Evolutionary conservation across 2,888 invertebrate genomes (phyloP), one percentile per base, ranked within the genome.

Genomic region (Hypselothyrea guttata): DNA sequence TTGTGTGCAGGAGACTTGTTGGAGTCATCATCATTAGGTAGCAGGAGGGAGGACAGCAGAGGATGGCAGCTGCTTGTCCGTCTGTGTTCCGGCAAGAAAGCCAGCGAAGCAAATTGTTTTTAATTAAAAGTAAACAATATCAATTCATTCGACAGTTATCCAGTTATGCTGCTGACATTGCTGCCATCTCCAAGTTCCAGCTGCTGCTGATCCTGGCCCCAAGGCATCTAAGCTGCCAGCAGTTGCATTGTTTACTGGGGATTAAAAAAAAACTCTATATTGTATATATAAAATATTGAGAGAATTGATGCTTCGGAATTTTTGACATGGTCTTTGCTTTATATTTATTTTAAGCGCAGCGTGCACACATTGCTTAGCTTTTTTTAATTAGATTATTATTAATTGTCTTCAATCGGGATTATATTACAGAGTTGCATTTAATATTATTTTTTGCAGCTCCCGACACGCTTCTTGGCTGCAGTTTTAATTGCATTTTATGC

Each of bases 81-180:
- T 18, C 16, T 60, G 15, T 18, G n/a, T 18, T 44, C 47, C 65
- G 75, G 76, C 78, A 72, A 71, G 81, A 68, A 78, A 73, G 74
- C 76, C 74, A 83, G 78, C 82, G 82, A 78, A 83, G 82, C 82
- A 82, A 82, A 82, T 78, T 82, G 82, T 81, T 82, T 82, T 82
- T 82, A 82, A 82, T 82, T 82, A 82, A 82, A 82, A 83, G 81
- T 73, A 83, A 83, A 82, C 82, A 82, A 84, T 81, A 81, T 82
- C 84, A 82, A 75, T 83, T 81, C 84, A 76, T 82, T 83, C 82
- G 82, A 82, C 82, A 82, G 82, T 82, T 83, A 82, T 82, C 82
- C 82, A 76, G 78, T 78, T 83, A 81, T 79, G 63, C 61, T 79
- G 77, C 75, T 75, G 72, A 75, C 77, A 72, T 55, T 46, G 75